phyloP scores from a whole-genome alignment of 2,888 invertebrate genomes.

The Ephialtes manifestator region DNA sequence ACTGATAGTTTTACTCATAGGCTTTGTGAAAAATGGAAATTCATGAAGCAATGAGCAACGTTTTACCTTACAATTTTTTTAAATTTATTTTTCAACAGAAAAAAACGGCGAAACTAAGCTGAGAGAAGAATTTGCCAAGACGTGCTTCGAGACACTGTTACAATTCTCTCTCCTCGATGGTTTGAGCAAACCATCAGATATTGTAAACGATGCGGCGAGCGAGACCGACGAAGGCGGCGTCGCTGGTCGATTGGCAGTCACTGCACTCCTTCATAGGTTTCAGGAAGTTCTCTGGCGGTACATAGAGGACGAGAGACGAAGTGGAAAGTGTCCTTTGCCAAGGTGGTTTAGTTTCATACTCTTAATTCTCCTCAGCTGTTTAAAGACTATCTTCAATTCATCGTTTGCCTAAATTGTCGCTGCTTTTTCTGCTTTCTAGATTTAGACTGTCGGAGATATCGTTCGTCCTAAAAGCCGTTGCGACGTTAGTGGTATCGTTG shows the following conservation, averaged over 20 bases:
- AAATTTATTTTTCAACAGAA: slow-evolving; percentile 74
- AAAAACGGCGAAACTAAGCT: slow-evolving; percentile 88
- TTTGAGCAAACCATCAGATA: slow-evolving; percentile 85
- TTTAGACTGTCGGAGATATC: slow-evolving; percentile 98
- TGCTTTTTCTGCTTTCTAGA: slow-evolving; percentile 87
- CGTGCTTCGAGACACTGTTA: slow-evolving; percentile 97
- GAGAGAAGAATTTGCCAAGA: slow-evolving; percentile 98
- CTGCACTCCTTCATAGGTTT: slow-evolving; percentile 96
- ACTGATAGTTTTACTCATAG: too few species aligned
- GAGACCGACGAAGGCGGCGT: slow-evolving; percentile 88
- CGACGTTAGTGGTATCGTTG: slow-evolving; percentile 96
- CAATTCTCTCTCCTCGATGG: slow-evolving; percentile 96
- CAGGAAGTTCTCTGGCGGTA: slow-evolving; percentile 96
- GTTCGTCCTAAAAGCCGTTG: slow-evolving; percentile 97
- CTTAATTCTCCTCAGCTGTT: background rate
- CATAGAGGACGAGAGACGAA: slow-evolving; percentile 93
- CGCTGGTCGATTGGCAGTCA: slow-evolving; percentile 93
- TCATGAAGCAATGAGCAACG: too few species aligned
- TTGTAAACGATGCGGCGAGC: slow-evolving; percentile 67
- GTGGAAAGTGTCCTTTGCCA: slow-evolving; percentile 94
- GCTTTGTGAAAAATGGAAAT: too few species aligned
- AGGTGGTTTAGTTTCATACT: slow-evolving; percentile 87
- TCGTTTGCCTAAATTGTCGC: slow-evolving; percentile 57
- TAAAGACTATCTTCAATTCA: slow-evolving; percentile 31
- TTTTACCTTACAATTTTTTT: too few species aligned